Evolutionary conservation across 2,888 invertebrate species (phyloP).

Genomic region (Aplocera efformata): DNA sequence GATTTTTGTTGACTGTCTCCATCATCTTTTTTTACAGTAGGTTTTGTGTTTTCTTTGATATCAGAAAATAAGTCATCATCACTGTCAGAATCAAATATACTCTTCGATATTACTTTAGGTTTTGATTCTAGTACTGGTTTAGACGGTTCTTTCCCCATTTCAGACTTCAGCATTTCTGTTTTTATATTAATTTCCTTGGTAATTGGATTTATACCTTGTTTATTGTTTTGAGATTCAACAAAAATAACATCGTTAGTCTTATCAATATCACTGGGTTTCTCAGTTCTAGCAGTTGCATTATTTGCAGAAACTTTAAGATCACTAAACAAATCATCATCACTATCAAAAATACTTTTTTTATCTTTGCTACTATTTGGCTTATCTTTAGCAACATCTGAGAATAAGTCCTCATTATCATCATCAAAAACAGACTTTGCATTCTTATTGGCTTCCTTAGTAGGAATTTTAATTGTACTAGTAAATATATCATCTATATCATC

Average conservation of each 20-base stretch:
- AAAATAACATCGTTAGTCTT: conserved; percentile 4
- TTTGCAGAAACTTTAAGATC: conserved; percentile 27
- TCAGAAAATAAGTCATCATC: conserved; percentile 48
- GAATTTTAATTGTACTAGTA: conserved; percentile 47
- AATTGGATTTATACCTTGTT: not conserved
- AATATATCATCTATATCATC: conserved; percentile 74
- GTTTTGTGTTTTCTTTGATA: conserved; percentile 10
- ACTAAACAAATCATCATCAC: conserved; percentile 47
- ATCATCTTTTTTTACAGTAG: conserved; percentile 2
- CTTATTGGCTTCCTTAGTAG: conserved; percentile 35
- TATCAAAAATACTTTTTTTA: conserved; percentile 47
- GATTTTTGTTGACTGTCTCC: too few species aligned
- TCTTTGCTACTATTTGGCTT: conserved; percentile 20
- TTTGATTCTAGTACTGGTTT: conserved; percentile 4
- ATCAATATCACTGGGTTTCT: conserved; percentile 3
- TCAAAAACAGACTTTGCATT: conserved; percentile 52
- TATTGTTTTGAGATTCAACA: conserved; percentile 6
- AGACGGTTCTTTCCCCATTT: conserved; percentile 7
- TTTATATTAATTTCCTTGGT: conserved; percentile 10
- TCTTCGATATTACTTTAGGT: conserved; percentile 24
- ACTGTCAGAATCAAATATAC: conserved; percentile 48
- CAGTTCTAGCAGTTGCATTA: conserved; percentile 17
- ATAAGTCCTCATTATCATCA: conserved; percentile 59
- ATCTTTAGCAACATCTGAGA: conserved; percentile 46
- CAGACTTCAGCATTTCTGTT: conserved; percentile 4